These are phyloP conservation scores for Microcebus murinus DNA, from an alignment of 2,113 vertebrate genomes.

Conservation along the genomic window DNA sequence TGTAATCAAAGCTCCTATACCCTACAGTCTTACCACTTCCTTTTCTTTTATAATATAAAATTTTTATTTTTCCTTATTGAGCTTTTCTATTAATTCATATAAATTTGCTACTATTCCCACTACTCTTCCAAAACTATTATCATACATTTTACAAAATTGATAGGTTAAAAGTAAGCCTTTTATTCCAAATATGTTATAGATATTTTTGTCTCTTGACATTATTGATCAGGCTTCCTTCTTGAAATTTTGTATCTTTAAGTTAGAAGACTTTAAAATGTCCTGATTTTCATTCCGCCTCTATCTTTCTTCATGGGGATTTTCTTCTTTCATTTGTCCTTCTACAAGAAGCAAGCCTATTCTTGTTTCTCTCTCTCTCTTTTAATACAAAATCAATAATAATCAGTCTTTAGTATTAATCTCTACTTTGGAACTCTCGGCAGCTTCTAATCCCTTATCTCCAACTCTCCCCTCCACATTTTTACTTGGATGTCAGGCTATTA, in stretches of 20 bases:
- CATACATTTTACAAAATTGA: background rate
- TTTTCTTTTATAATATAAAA: background rate
- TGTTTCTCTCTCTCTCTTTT: background rate
- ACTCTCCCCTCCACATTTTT: background rate
- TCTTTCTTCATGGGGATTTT: background rate
- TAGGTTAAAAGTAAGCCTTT: background rate
- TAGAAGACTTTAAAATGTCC: background rate
- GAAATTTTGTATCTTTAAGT: background rate
- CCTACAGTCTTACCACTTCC: background rate
- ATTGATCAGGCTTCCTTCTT: slow-evolving; percentile 24
- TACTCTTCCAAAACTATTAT: background rate
- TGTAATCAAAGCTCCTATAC: background rate
- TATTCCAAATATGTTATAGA: background rate
- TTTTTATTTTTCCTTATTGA: background rate
- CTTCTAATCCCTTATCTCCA: slow-evolving; percentile 48
- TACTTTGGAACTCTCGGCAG: slow-evolving; percentile 1
- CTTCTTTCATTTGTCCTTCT: slow-evolving; percentile 19
- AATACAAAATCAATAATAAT: slow-evolving; percentile 55
- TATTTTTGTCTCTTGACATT: slow-evolving; percentile 21
- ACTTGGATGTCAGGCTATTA: slow-evolving; percentile 22
- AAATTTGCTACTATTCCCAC: background rate
- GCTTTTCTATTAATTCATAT: background rate
- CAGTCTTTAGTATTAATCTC: background rate
- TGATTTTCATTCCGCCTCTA: background rate
- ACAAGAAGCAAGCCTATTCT: background rate